Conservation (phyloP, 2,797 vertebrate species). For the Anabas testudineus region DNA sequence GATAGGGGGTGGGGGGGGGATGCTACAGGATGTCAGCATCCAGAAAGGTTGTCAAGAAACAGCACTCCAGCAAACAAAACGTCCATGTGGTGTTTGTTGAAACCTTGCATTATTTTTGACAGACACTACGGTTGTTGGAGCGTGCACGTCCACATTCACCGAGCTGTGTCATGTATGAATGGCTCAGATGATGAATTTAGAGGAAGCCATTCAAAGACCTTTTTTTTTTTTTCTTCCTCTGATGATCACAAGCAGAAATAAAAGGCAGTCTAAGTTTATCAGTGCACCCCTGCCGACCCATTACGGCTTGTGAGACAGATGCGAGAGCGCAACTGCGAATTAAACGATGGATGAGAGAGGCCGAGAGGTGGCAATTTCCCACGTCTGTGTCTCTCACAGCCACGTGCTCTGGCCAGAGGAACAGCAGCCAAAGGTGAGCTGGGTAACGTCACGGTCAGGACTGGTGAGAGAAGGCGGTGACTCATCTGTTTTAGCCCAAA, state of each 20-base stretch:
- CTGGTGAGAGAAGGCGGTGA: conserved; percentile 38
- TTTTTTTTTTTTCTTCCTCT: not conserved
- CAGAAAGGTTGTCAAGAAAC: conserved; percentile 25
- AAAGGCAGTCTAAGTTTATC: conserved; percentile 32
- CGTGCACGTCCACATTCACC: not conserved
- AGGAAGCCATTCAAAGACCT: conserved; percentile 12
- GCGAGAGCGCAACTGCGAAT: conserved; percentile 9
- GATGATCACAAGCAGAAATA: conserved; percentile 21
- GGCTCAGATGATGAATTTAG: conserved; percentile 17
- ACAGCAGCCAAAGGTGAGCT: conserved; percentile 36
- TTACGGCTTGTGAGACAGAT: conserved; percentile 43
- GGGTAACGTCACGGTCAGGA: conserved; percentile 42
- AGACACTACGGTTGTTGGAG: conserved; percentile 6
- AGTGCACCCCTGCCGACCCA: conserved; percentile 18
- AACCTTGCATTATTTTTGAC: conserved; percentile 11
- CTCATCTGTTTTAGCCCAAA: conserved; percentile 48
- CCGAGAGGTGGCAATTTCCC: conserved; percentile 15
- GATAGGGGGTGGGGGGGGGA: conserved; percentile 4
- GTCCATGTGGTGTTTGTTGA: not conserved
- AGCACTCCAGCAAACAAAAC: not conserved
- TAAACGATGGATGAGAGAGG: not conserved
- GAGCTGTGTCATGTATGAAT: conserved; percentile 12
- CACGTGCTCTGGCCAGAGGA: conserved; percentile 5
- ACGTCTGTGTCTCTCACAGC: not conserved
- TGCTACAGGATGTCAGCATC: conserved; percentile 40